Evolutionary conservation across 2,113 vertebrate genomes (phyloP).

Genomic region (Paracanthobrama guichenoti): DNA sequence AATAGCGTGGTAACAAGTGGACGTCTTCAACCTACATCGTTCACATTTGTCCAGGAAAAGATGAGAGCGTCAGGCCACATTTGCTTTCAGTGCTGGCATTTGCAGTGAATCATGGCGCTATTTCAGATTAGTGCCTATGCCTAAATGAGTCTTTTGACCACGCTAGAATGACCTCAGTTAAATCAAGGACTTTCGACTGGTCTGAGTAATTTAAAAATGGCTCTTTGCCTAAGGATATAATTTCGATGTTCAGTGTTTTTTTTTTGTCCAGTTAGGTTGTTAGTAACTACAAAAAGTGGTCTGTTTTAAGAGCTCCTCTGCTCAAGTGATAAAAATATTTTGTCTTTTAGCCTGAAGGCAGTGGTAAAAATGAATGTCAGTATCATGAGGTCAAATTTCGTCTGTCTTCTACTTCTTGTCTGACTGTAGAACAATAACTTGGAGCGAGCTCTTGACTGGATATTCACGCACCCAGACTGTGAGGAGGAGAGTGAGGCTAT

Average conservation of each 20-base stretch:
- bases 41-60: constrained; percentile 52
- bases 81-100: constrained; percentile 19
- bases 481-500: constrained; percentile 82
- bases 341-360: background rate
- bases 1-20: constrained; percentile 59
- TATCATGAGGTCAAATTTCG: background rate
- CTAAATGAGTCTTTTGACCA: constrained; percentile 48
- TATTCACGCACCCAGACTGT: constrained; percentile 88
- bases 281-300: background rate
- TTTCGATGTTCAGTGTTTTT: background rate
- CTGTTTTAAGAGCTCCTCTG: background rate
- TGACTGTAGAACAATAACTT: constrained; percentile 89
- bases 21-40: constrained; percentile 54
- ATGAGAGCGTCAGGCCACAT: constrained; percentile 24
- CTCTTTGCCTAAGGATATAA: constrained; percentile 32
- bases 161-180: constrained; percentile 48
- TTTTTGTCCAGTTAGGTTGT: constrained; percentile 6
- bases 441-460: constrained; percentile 95
- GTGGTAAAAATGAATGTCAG: background rate
- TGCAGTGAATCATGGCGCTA: constrained; percentile 60
- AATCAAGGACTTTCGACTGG: constrained; percentile 21
- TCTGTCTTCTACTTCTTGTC: constrained; percentile 9
- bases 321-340: background rate
- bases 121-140: constrained; percentile 57
- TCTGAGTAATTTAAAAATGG: background rate